Base-by-base conservation (phyloP, 53 echinoderm and acorn worm species). In the Echinometra lucunter region DNA sequence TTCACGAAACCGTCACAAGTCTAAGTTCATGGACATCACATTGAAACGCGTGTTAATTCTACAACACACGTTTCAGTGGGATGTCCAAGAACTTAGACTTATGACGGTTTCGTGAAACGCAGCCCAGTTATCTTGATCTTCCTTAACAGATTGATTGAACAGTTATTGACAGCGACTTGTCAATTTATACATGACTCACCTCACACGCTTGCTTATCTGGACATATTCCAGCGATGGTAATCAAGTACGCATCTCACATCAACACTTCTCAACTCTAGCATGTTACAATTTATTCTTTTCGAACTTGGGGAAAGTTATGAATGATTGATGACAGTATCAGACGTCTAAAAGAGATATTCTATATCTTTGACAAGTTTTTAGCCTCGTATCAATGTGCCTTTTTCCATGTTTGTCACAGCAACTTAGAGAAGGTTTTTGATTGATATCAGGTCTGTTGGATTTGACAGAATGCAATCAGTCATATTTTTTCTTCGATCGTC, bases 161-260 rank as follows among this genome's bases (percentile, higher is more conserved):
- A 42, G 78, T 78, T 38, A 78, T 78, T 42, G 42, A 35, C 37
- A 1, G 21, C 38, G 78, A 78, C 78, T 18, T 42, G 42, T 19
- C 78, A 78, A 78, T 78, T 78, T 78, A 69, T 32, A 69, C 69
- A 78, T 78, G 78, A 78, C 18, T 78, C 78, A 78, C 40, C 19
- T 78, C 40, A 38, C 78, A 78, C n/a, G n/a, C 42, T 40, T 78
- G 78, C 78, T 78, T 42, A 78, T 78, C 78, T 42, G 78, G 42
- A 78, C 78, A 38, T 19, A 78, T 38, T 38, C 78, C 78, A 40
- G 19, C 78, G 19, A 42, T n/a, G 10, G 30, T 13, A 32, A 72
- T 72, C 72, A 72, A 42, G 1, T 78, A 40, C 6, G 13, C 13
- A 78, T 8, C 78, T 42, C 42, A 19, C 78, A 42, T 78, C 38